Conservation (phyloP, 1,140 invertebrate species). For the Drosophila trapezifrons region DNA sequence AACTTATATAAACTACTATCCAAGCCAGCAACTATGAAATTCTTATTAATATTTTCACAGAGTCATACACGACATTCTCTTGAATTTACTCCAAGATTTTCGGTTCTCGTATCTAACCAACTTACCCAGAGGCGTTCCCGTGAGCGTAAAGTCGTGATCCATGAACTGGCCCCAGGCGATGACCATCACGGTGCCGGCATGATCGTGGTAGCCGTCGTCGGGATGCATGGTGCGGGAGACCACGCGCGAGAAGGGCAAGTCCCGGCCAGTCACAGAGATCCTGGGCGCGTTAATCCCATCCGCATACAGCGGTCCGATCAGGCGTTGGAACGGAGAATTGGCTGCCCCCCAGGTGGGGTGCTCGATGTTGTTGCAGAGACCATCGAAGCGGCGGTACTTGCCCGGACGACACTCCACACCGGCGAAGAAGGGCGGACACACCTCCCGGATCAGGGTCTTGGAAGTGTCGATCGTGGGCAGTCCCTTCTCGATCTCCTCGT, state of each 20-base stretch:
- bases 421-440: constrained; percentile 94
- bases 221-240: constrained; percentile 95
- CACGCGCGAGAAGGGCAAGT: constrained; percentile 91
- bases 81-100: no score
- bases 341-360: constrained; percentile 96
- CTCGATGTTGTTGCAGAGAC: constrained; percentile 96
- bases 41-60: not conserved
- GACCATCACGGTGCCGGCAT: constrained; percentile 96
- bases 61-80: not conserved
- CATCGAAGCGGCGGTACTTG: constrained; percentile 95
- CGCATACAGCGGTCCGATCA: constrained; percentile 91
- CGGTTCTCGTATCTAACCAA: not conserved
- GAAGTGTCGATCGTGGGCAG: constrained; percentile 95
- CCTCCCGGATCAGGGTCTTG: constrained; percentile 93
- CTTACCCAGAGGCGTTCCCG: constrained; percentile 92
- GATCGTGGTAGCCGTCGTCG: constrained; percentile 95
- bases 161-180: constrained; percentile 98
- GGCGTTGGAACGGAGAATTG: constrained; percentile 91
- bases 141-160: constrained; percentile 96
- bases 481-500: constrained; percentile 94
- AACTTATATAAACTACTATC: not conserved
- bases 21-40: no score
- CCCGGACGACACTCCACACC: constrained; percentile 94
- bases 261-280: constrained; percentile 88
- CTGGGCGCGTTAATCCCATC: constrained; percentile 93